Conservation (phyloP, 2,113 vertebrate species). For the Plecotus auritus region DNA sequence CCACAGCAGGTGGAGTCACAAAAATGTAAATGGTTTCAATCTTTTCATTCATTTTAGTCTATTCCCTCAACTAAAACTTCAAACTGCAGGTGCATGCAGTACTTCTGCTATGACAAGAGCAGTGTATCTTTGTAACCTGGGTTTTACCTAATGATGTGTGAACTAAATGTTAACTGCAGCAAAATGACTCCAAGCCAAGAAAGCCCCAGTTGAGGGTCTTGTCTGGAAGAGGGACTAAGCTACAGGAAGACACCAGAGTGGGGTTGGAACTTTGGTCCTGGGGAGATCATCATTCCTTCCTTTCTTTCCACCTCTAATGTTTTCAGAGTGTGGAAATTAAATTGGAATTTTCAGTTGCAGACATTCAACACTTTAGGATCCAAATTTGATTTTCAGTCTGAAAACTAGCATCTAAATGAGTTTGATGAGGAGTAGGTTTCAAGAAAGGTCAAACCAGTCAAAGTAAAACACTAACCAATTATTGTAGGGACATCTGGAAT, state of each 20-base stretch:
- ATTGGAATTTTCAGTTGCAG: slow-evolving; percentile 47
- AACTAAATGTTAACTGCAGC: slow-evolving; percentile 80
- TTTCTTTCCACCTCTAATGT: slow-evolving; percentile 41
- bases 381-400: slow-evolving; percentile 61
- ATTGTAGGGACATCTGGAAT: slow-evolving; percentile 61
- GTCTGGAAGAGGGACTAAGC: slow-evolving; percentile 71
- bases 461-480: slow-evolving; percentile 52
- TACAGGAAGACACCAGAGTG: slow-evolving; percentile 59
- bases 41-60: slow-evolving; percentile 73
- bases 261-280: neutral
- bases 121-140: slow-evolving; percentile 70
- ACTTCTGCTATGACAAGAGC: slow-evolving; percentile 79
- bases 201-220: slow-evolving; percentile 61
- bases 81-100: slow-evolving; percentile 78
- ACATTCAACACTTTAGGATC: slow-evolving; percentile 13
- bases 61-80: slow-evolving; percentile 78
- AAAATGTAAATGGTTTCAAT: slow-evolving; percentile 66
- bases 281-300: slow-evolving; percentile 45
- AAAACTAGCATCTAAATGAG: slow-evolving; percentile 45
- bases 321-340: slow-evolving; percentile 39
- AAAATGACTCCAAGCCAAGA: slow-evolving; percentile 76
- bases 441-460: slow-evolving; percentile 51
- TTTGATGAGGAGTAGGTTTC: slow-evolving; percentile 32
- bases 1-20: slow-evolving; percentile 72
- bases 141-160: slow-evolving; percentile 81